Percentiles rank a stretch among this genome's conserved stretches.
These are phyloP conservation scores for Atta cephalotes DNA, from an alignment of 1,140 invertebrate genomes.

Conservation along the genomic window DNA sequence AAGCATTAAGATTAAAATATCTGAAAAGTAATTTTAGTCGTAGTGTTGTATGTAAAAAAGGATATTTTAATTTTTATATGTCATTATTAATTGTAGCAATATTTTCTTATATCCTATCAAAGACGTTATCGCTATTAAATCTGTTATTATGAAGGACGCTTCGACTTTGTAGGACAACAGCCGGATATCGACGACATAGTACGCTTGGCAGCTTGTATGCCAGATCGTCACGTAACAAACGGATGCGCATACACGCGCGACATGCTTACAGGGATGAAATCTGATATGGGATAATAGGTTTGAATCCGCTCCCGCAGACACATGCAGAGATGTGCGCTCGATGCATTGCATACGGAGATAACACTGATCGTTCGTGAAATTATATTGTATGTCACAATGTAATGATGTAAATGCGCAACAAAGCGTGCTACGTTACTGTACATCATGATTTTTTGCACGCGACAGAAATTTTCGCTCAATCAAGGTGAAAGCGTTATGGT, in stretches of 20 bases:
- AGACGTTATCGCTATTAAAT: neutral
- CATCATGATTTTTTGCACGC: neutral
- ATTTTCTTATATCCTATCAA: neutral
- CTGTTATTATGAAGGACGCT: neutral
- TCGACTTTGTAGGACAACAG: constrained; percentile 1
- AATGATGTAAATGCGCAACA: constrained; percentile 11
- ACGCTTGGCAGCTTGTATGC: constrained; percentile 25
- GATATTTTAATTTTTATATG: neutral
- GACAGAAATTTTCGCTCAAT: constrained; percentile 36
- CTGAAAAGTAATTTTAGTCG: neutral
- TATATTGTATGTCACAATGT: constrained; percentile 22
- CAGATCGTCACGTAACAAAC: constrained; percentile 42
- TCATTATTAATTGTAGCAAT: constrained; percentile 17
- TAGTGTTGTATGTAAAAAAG: neutral
- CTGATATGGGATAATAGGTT: constrained; percentile 54
- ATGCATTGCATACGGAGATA: neutral
- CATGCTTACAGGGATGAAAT: constrained; percentile 42
- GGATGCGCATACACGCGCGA: constrained; percentile 39
- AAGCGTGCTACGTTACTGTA: neutral
- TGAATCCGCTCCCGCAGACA: constrained; percentile 11
- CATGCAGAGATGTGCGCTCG: too few species aligned
- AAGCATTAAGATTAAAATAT: neutral
- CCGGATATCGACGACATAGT: constrained; percentile 29
- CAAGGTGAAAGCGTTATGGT: neutral
- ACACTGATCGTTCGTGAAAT: neutral